Percentiles rank a stretch among this genome's conserved stretches.
Evolutionary conservation across 2,888 invertebrate species (phyloP).

Genomic region (Drosophila mettleri): DNA sequence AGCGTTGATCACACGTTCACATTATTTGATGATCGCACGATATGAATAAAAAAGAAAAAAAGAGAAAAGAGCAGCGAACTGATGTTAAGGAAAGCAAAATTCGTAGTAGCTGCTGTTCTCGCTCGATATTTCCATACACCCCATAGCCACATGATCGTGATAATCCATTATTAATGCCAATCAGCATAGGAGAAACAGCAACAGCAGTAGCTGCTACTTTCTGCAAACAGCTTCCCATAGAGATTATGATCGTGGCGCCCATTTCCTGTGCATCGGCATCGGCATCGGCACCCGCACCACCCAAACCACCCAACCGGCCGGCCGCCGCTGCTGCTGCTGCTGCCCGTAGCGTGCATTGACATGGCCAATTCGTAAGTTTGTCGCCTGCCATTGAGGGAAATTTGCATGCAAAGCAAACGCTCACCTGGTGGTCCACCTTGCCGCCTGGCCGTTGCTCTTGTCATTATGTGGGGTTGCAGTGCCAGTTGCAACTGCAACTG

Average conservation of each 20-base stretch:
- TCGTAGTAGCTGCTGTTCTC: slow-evolving; percentile 40
- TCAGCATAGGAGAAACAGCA: slow-evolving; percentile 82
- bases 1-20: slow-evolving; percentile 82
- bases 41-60: slow-evolving; percentile 62
- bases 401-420: slow-evolving; percentile 68
- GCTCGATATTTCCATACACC: slow-evolving; percentile 82
- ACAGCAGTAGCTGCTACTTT: slow-evolving; percentile 38
- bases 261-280: slow-evolving; percentile 42
- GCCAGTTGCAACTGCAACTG: slow-evolving; percentile 35
- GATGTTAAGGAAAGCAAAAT: slow-evolving; percentile 59
- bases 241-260: slow-evolving; percentile 79
- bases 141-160: slow-evolving; percentile 80
- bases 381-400: slow-evolving; percentile 72
- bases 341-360: slow-evolving; percentile 61
- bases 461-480: slow-evolving; percentile 64
- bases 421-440: slow-evolving; percentile 68
- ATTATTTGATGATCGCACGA: slow-evolving; percentile 84
- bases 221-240: slow-evolving; percentile 64
- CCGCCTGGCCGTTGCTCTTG: slow-evolving; percentile 63
- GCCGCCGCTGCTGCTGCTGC: slow-evolving; percentile 66
- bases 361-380: slow-evolving; percentile 83
- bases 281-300: slow-evolving; percentile 42
- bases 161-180: slow-evolving; percentile 86
- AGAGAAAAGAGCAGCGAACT: slow-evolving; percentile 21
- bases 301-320: slow-evolving; percentile 52